These are phyloP conservation scores for Cololabis saira DNA, from an alignment of 2,113 vertebrate genomes.

Conservation along the genomic window DNA sequence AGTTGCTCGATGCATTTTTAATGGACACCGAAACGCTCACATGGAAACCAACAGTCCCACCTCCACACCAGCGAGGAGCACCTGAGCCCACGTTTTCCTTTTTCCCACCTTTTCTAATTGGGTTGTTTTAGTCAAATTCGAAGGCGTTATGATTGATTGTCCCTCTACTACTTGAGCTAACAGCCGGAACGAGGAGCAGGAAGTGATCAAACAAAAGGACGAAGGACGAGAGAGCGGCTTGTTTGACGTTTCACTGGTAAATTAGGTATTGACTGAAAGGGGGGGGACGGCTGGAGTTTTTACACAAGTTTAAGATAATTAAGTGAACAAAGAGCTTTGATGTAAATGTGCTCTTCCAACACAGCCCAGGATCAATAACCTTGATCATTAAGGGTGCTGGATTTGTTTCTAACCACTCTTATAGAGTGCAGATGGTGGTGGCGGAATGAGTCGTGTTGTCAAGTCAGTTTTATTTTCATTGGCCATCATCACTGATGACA, in stretches of 20 bases:
- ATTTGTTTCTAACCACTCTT: not conserved
- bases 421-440: not conserved
- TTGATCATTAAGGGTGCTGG: not conserved
- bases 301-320: not conserved
- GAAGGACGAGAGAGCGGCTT: not conserved
- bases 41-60: too few relatives aligned
- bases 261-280: not conserved
- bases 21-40: constrained; percentile 32
- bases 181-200: not conserved
- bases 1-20: constrained; percentile 58
- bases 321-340: not conserved
- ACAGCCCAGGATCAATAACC: not conserved
- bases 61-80: rapidly evolving
- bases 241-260: not conserved
- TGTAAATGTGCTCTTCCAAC: not conserved
- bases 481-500: not conserved
- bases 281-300: not conserved
- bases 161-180: too few relatives aligned
- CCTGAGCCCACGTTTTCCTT: not conserved
- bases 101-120: not conserved
- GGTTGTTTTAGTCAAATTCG: not conserved
- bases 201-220: not conserved
- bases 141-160: not conserved
- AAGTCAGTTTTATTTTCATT: not conserved
- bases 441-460: not conserved